Base-by-base conservation (phyloP, 2,113 vertebrate genomes). In the Toxotes chatareus region DNA sequence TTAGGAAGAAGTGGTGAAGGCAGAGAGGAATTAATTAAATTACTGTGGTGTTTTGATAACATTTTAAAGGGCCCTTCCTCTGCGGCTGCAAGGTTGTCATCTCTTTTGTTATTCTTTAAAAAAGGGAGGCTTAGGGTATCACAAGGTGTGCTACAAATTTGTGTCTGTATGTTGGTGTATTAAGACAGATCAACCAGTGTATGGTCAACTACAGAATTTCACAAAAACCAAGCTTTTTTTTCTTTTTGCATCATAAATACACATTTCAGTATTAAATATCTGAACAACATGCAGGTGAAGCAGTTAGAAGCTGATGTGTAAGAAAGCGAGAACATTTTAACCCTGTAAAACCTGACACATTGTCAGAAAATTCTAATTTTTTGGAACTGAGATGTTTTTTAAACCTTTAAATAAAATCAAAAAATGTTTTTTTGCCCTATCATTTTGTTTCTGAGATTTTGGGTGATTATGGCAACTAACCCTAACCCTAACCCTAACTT, bases 171-270 rank as follows among this genome's bases (percentile, higher is more conserved):
- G 19, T 62, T 31, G 32, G n/a, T 27, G 95, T 95, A 94, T 95
- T 94, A 96, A 93, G 94, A 96, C 42, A 44, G 11, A 2, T 11
- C 91, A 95, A 63, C 93, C 94, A 94, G 94, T 94, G 93, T 94
- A 91, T 95, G 94, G n/a, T n/a, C n/a, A n/a, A n/a, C n/a, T n/a
- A 51, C n/a, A 49, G 4, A n/a, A 69, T 75, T 55, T 60, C 17
- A 80, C 66, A 65, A 16, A 61, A 53, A 31, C 3, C 10, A 40
- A 46, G 19, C n/a, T 32, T 36, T 38, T 16, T 5, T 34, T 5
- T 49, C 21, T 51, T 9, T 27, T 65, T 46, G 16, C 14, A 5
- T 4, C 19, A 34, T 13, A 55, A 23, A 16, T 17, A 34, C 27
- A 17, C 1, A 49, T 11, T 53, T 23, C 2, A 23, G 23, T 46